Base-by-base conservation (phyloP, 2,113 vertebrate species). In the Leucosticte australis region DNA sequence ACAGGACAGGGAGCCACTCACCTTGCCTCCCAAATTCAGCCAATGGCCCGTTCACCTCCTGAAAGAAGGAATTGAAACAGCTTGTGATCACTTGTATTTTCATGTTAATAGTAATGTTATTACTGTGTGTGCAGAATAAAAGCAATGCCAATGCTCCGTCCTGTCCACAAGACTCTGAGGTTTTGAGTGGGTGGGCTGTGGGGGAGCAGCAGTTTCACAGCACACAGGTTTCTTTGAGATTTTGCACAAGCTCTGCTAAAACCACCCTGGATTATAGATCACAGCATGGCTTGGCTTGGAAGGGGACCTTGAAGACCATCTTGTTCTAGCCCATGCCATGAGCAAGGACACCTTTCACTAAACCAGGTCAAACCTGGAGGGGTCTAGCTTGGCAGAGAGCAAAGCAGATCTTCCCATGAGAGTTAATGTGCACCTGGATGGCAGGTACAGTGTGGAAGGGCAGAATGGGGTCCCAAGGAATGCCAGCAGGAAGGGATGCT, bases 21-120 rank as follows among this genome's bases (percentile, higher is more conserved):
- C 99, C 98, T 99, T 99, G 94, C n/a, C 96, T 98, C 92, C 99
- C 99, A 35, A 99, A 95, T 64, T 99, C 99, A 87, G 98, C 97
- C 49, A 99, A 75, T 2, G 97, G 97, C 44, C 98, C 98, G 13
- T 96, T 98, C 14, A 95, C 87, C 94, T 98, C 98, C 98, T 99
- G 70, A 60, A 89, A 86, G 71, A 83, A 94, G 56, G 30, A 67
- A 86, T 76, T 39, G 74, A 81, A 90, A 7, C 71, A 92, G 17
- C 18, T 39, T 15, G 35, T 44, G 44, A 77, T 30, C 1, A 0
- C 19, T 24, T 53, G 53, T 74, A 12, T 26, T 69, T 79, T 46
- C 35, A 73, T 10, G 7, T 44, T n/a, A 41, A 56, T 46, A 77
- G 39, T 24, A 37, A 44, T 4, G 30, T 77, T 55, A 23, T 63